Conservation (phyloP, 1,140 invertebrate species). For the Lepidurus apus region DNA sequence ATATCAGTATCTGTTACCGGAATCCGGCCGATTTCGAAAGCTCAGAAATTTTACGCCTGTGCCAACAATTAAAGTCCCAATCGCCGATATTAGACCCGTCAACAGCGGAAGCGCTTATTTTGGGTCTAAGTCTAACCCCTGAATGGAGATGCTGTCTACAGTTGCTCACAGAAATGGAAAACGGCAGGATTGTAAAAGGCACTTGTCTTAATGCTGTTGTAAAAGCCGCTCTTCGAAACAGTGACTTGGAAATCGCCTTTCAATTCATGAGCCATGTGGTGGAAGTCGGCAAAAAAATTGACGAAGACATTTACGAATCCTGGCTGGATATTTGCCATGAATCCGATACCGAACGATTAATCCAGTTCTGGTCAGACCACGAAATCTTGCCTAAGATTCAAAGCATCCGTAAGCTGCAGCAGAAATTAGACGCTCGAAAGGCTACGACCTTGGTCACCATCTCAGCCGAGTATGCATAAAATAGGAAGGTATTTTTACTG, state of each 20-base stretch:
- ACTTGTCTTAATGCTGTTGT: slow-evolving; percentile 48
- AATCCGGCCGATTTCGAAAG: slow-evolving; percentile 48
- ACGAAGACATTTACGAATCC: slow-evolving; percentile 43
- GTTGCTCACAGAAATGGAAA: slow-evolving; percentile 54
- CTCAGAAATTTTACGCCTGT: slow-evolving; percentile 52
- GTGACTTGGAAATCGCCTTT: slow-evolving; percentile 51
- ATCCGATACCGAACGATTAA: slow-evolving; percentile 27
- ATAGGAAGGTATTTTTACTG: slow-evolving; percentile 40
- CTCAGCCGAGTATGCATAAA: slow-evolving; percentile 24
- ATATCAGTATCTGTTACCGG: slow-evolving; percentile 34
- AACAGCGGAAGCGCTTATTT: slow-evolving; percentile 54
- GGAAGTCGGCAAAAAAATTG: slow-evolving; percentile 45
- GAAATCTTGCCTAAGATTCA: slow-evolving; percentile 37
- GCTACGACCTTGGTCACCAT: slow-evolving; percentile 36
- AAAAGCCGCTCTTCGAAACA: slow-evolving; percentile 51
- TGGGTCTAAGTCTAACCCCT: slow-evolving; percentile 55
- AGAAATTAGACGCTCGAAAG: slow-evolving; percentile 27
- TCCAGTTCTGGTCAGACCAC: slow-evolving; percentile 35
- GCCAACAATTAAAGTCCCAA: slow-evolving; percentile 49
- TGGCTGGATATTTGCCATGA: slow-evolving; percentile 32
- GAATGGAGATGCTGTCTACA: slow-evolving; percentile 56
- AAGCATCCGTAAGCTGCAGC: slow-evolving; percentile 2
- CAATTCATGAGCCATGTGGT: slow-evolving; percentile 49
- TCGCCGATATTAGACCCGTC: slow-evolving; percentile 53
- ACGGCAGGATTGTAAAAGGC: slow-evolving; percentile 43